Base-by-base conservation (phyloP, 2,797 vertebrate species). In the Manis pentadactyla region DNA sequence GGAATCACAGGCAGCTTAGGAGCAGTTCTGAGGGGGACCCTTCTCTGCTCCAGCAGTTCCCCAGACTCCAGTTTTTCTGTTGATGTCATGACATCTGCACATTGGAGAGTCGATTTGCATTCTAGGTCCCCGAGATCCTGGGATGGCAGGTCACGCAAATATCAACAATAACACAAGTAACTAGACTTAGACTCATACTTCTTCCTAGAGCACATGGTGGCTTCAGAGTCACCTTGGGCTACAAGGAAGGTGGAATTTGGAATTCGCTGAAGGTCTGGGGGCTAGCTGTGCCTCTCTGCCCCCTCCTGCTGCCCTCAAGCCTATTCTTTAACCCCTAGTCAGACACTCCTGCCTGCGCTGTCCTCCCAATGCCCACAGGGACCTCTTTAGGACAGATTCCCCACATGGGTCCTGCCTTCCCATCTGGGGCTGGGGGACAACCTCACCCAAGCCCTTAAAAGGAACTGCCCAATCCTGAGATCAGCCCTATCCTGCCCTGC, bases 101-200 rank as follows among this genome's bases (percentile, higher is more conserved):
- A 17, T 31, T 63, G 19, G 17, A 17, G 29, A 84, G 3, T 42
- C 19, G 51, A 68, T 96, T 95, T 91, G 82, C 83, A 89, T 66
- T 29, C 34, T 37, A 59, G 81, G 55, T 39, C 86, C 75, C 82
- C 59, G 81, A 61, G 73, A 37, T 88, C 53, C 69, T 42, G 9
- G 79, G 68, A 53, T 4, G 17, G 39, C 11, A 10, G 4, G 73
- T 59, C 78, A 66, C 23, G 17, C 59, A 89, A 92, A 94, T 51
- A 64, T 92, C 69, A 83, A 66, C 55, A 83, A 84, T 74, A 96
- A 64, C 71, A 79, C 78, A 94, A 83, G 77, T 42, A 51, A 96
- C 7, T 18, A 71, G 87, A 66, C 77, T 87, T 51, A 29, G 46
- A 66, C 83, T 78, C 68, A 64, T 66, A 21, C 55, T 94, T 93